Evolutionary conservation across 2,888 invertebrate species (phyloP).

Genomic region (Apotomis betuletana): DNA sequence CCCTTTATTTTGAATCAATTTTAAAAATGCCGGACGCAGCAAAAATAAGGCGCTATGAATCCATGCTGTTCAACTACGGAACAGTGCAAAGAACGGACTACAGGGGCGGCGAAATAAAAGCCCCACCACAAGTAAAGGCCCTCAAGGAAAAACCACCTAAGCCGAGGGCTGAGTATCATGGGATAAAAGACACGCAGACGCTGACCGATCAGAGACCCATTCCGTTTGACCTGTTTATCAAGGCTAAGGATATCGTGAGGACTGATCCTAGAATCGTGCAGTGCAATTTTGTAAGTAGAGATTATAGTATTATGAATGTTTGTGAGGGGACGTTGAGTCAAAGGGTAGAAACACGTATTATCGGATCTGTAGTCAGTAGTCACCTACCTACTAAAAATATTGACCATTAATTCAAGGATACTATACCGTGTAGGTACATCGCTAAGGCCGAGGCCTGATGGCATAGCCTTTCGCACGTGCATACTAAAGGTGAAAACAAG

Average conservation of each 20-base stretch:
- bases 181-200: slow-evolving; percentile 59
- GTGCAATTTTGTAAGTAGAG: slow-evolving; percentile 54
- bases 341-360: too few relatives aligned
- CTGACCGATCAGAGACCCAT: slow-evolving; percentile 54
- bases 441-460: too few relatives aligned
- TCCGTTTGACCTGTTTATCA: slow-evolving; percentile 58
- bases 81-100: slow-evolving; percentile 57
- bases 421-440: too few relatives aligned
- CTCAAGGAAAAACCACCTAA: slow-evolving; percentile 50
- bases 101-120: slow-evolving; percentile 46
- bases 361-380: too few relatives aligned
- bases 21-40: slow-evolving; percentile 37
- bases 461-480: too few relatives aligned
- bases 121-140: slow-evolving; percentile 44
- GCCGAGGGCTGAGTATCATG: slow-evolving; percentile 39
- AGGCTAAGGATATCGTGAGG: slow-evolving; percentile 51
- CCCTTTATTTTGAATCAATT: slow-evolving; percentile 19
- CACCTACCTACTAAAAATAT: too few relatives aligned
- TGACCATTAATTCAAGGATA: too few relatives aligned
- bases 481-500: too few relatives aligned
- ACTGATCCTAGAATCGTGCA: slow-evolving; percentile 57
- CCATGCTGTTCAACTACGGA: slow-evolving; percentile 58
- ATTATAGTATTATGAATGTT: too few relatives aligned
- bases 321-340: too few relatives aligned
- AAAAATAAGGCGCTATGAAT: slow-evolving; percentile 46